Conservation (phyloP, 2,888 invertebrate genomes). For the Chrysina gloriosa region DNA sequence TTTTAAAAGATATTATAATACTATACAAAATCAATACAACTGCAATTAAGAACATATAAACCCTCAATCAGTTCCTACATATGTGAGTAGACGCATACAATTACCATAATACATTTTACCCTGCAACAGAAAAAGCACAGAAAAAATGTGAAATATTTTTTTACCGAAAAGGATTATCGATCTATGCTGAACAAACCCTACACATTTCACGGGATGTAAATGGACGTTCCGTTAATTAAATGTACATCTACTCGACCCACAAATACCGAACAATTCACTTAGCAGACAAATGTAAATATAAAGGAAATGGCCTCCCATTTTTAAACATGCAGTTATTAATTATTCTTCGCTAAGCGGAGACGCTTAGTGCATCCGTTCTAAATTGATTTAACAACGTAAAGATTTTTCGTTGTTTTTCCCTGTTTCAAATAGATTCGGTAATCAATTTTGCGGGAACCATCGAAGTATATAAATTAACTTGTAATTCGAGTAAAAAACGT, state of each 20-base stretch:
- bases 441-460: not conserved
- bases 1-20: too few relatives aligned
- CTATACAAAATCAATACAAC: too few relatives aligned
- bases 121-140: not conserved
- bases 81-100: not conserved
- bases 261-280: slow-evolving; percentile 11
- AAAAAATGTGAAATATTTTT: slow-evolving; percentile 4
- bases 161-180: slow-evolving; percentile 26
- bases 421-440: not conserved
- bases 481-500: too few relatives aligned
- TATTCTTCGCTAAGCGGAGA: not conserved
- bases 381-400: not conserved
- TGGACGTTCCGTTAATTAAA: slow-evolving; percentile 22
- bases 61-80: too few relatives aligned
- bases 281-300: not conserved
- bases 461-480: too few relatives aligned
- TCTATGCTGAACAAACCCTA: not conserved
- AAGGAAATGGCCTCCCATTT: not conserved
- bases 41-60: too few relatives aligned
- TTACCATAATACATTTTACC: not conserved
- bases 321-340: not conserved
- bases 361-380: not conserved
- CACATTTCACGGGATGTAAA: slow-evolving; percentile 19
- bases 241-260: not conserved
- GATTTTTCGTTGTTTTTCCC: not conserved